Conservation (phyloP, 1,140 invertebrate species). For the Goniozus legneri region DNA sequence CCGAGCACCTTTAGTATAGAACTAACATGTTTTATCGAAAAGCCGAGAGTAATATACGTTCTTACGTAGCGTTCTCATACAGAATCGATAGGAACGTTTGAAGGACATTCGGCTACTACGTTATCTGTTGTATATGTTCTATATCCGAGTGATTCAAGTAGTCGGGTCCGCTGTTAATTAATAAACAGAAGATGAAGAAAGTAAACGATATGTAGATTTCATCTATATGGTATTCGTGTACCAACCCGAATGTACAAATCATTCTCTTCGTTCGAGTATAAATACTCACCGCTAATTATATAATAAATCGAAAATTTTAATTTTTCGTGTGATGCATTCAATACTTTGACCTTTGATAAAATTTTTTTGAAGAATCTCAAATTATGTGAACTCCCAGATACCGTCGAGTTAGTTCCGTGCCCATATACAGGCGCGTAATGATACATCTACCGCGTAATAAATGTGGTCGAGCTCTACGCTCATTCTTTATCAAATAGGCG, state of each 20-base stretch:
- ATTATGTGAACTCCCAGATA: no score
- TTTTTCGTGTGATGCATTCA: no score
- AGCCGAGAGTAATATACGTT: constrained; percentile 51
- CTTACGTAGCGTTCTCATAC: constrained; percentile 54
- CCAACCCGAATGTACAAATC: background rate
- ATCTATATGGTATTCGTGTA: constrained; percentile 1
- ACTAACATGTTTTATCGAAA: constrained; percentile 21
- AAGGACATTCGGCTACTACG: constrained; percentile 24
- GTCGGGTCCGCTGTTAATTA: background rate
- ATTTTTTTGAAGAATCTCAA: no score
- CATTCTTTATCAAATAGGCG: no score
- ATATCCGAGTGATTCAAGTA: no score
- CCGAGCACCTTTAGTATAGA: constrained; percentile 6
- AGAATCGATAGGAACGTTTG: constrained; percentile 40
- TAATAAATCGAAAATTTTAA: no score
- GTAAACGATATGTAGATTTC: constrained; percentile 6
- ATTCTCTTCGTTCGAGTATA: background rate
- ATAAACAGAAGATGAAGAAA: constrained; percentile 8
- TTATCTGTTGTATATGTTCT: background rate
- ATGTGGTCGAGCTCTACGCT: no score
- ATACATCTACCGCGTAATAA: no score
- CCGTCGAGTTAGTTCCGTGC: no score
- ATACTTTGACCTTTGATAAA: no score
- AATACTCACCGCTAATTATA: background rate
- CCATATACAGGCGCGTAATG: no score